Base-by-base conservation (phyloP, 2,888 invertebrate species). In the Drymonia ruficornis region DNA sequence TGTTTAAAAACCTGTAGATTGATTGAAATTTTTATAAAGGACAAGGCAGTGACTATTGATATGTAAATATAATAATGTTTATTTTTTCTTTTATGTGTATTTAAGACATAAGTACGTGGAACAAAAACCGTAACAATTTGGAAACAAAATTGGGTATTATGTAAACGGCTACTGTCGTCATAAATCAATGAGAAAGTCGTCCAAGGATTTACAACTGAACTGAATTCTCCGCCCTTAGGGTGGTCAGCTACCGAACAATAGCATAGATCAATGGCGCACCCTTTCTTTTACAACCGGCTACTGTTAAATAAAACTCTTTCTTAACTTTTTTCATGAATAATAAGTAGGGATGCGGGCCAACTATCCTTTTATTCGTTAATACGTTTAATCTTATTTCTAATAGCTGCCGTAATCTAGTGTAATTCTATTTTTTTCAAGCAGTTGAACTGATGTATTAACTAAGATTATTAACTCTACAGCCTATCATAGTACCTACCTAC, bases 241-340 rank as follows among this genome's bases (percentile, higher is more conserved):
- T 82, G 81, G 84, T 75, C 81, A 78, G 59, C 61, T 56, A 57
- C 65, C 57, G 73, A 74, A 78, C 76, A 80, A 79, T 67, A 70
- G 63, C 65, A 66, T 61, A 63, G 69, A 62, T 77, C 64, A 71
- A 79, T 72, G 68, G 75, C 65, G 72, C 65, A 83, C 72, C 78
- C 82, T 87, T 87, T 85, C 83, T 78, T 47, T 81, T 80, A 81
- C 69, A 71, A 70, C 63, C 61, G 61, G 86, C 90, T 90, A 88
- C 90, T 86, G 84, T 70, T 66, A 76, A 76, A 84, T 89, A 87
- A 88, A 88, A 81, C 78, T 78, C 67, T 86, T 83, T 79, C 78
- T 53, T 40, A 47, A 51, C 28, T 52, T 60, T 57, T 63, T 68
- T 65, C 55, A 43, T 51, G 54, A 56, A 61, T 56, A 61, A 55